Evolutionary conservation across 37 sponge, comb jelly and placozoan genomes (phyloP), one percentile per base, ranked within the genome.

Genomic region (Eunapius fragilis): DNA sequence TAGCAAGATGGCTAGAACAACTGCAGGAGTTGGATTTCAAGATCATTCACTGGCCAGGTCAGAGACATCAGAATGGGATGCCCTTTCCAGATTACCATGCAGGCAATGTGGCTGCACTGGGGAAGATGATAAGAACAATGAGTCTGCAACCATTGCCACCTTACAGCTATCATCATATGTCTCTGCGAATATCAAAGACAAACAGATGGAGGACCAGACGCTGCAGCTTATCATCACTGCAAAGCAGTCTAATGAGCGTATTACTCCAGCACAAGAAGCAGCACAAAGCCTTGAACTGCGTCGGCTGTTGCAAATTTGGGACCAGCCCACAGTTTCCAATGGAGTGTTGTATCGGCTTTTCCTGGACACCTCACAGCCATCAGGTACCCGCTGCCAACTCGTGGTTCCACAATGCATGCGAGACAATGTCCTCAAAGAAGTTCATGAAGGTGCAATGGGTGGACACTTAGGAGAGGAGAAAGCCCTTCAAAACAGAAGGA

Each of bases 1-100:
- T 85, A 13, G 85, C 85, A 25, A 19, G 85, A 26, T 85, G 85
- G 85, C 25, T 77, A 70, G 78, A 85, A 27, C 35, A 36, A 32
- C 78, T 85, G 32, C 78, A 76, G 45, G 78, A 85, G 35, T 85
- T 50, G 50, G 41, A 85, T 31, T 74, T 84, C 25, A 17, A 28
- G 28, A 85, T 85, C 67, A 48, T 80, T 27, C 80, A 80, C 32
- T 30, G 80, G 28, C 80, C 24, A 32, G 80, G 68, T 38, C 41
- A 33, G 31, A 80, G 67, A 80, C 68, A 50, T 58, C 26, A 24
- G n/a, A 80, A 80, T 80, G 80, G 24, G 80, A 80, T 28, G 34
- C 68, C 25, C 68, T 80, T 17, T 80, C 80, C 33, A 25, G 80
- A 11, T 26, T 36, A n/a, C 80, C 80, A n/a, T 80, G 80, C 33